Conservation (phyloP, 2,888 invertebrate species). For the Miltochrista miniata region DNA sequence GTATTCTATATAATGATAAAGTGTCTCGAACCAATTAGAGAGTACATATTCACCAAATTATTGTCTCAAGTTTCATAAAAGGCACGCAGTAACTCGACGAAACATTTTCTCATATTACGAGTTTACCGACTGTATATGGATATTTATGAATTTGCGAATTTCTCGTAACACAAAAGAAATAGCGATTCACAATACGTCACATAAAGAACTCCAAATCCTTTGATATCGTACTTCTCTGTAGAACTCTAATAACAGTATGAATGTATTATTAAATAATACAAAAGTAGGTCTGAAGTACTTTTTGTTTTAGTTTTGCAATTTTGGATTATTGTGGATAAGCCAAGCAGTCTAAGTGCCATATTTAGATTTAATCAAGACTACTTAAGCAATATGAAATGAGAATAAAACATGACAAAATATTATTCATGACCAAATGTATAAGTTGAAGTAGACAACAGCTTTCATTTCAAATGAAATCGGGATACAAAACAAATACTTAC, state of each 20-base stretch:
- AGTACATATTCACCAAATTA: conserved; percentile 11
- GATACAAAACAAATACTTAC: background rate
- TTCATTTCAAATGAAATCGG: background rate
- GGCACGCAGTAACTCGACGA: conserved; percentile 12
- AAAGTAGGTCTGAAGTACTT: no score
- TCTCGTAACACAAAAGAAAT: conserved; percentile 48
- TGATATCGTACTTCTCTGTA: conserved; percentile 49
- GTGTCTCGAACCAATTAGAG: conserved; percentile 10
- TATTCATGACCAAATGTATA: no score
- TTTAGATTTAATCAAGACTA: no score
- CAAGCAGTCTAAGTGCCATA: no score
- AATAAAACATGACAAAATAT: no score
- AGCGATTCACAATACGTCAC: conserved; percentile 38
- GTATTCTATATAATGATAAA: background rate
- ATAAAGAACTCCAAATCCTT: conserved; percentile 57
- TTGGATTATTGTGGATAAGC: background rate
- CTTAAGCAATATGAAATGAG: no score
- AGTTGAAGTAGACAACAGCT: no score
- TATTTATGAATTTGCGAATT: conserved; percentile 46
- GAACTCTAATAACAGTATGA: conserved; percentile 26
- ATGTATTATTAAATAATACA: conserved; percentile 18
- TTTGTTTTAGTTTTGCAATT: conserved; percentile 18
- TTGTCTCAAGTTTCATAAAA: conserved; percentile 32
- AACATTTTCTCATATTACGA: conserved; percentile 30
- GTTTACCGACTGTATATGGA: conserved; percentile 34